Evolutionary conservation across 2,797 vertebrate species (phyloP), one percentile per base, ranked within the genome.

Genomic region (Melanotaenia boesemani): DNA sequence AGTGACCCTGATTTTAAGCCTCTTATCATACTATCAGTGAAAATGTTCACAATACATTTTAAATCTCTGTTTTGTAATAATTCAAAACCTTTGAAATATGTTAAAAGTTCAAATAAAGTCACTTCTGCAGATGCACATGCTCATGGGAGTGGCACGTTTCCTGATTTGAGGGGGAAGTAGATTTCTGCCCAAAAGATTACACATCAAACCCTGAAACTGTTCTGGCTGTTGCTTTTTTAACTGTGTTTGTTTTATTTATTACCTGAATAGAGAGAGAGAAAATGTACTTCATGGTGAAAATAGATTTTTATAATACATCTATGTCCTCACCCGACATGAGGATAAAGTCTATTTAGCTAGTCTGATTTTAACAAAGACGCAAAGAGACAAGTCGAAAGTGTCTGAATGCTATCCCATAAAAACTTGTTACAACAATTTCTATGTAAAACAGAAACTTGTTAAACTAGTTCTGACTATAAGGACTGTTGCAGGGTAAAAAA

Each of bases 381-480:
- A 20, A 26, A 26, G 34, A 37, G 50, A 12, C 12, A 4, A 10
- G 24, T 11, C 1, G 0, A 32, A 39, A 13, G 37, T 1, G 0
- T n/a, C 13, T 61, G 20, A 60, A n/a, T 26, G 32, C n/a, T 52
- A 77, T 70, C 28, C 44, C 65, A 67, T 30, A 22, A 2, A 15
- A 4, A 5, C 10, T 24, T 39, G 26, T 20, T 32, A 26, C 5
- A 4, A 20, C 52, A 26, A 0, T 57, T 30, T 9, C 1, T 37
- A 8, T n/a, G 10, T 8, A 7, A 55, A 58, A 3, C 62, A 57
- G 39, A 61, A 86, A 87, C 89, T 30, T 0, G 82, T 1, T 52
- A 57, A 88, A 88, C 86, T 73, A 22, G 89, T 88, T 90, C 37
- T 73, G 68, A 20, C 44, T 30, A 54, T 44, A 59, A 3, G 54